Conservation (phyloP, 2,797 vertebrate species). For the Spatula versicolor region DNA sequence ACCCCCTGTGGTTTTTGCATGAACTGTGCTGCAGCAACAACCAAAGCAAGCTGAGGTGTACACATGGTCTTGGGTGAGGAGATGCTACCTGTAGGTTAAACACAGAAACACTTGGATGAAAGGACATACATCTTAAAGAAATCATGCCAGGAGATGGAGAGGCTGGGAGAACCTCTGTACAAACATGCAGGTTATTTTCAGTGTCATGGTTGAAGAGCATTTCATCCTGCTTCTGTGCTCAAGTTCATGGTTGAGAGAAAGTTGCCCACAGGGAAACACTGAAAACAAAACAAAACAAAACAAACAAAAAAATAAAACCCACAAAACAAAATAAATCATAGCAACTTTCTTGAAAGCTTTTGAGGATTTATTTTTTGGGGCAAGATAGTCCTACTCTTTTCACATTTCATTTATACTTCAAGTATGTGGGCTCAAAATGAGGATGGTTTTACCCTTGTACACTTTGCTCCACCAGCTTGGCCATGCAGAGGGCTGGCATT, state of each 20-base stretch:
- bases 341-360: neutral
- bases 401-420: neutral
- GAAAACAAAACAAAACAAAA: neutral
- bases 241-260: neutral
- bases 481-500: neutral
- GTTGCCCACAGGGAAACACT: neutral
- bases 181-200: neutral
- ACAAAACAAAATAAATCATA: neutral
- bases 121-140: neutral
- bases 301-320: neutral
- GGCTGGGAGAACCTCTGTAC: accelerated
- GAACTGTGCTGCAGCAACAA: neutral
- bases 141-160: neutral
- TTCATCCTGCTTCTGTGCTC: neutral
- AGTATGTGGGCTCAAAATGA: neutral
- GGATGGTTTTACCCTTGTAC: neutral
- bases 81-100: neutral
- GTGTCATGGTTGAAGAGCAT: accelerated
- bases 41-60: neutral
- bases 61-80: accelerated
- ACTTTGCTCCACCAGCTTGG: neutral
- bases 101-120: neutral
- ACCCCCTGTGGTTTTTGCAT: accelerated
- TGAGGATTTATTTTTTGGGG: neutral
- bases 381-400: neutral